Evolutionary conservation across 2,888 invertebrate species (phyloP), one percentile per base, ranked within the genome.

Genomic region (Hedya salicella): DNA sequence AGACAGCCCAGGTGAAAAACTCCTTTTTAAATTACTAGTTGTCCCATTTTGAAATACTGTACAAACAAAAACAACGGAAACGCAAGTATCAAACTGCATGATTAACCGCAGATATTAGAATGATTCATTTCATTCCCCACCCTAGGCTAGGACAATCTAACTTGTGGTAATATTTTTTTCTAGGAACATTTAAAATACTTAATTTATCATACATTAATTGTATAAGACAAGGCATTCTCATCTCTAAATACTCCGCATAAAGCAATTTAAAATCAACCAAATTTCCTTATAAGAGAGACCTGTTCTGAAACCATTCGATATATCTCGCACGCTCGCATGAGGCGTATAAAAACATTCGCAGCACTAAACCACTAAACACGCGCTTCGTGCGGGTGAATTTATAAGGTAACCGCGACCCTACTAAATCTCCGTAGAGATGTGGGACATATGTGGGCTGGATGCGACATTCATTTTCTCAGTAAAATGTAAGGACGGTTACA

Each of bases 381-480:
- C 73, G 74, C 73, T 57, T 75, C 77, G 78, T 75, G 75, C 72
- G 70, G 69, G 68, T 71, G 78, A 78, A 79, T 79, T 76, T 78
- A 76, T 78, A 75, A 71, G 70, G 76, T 72, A 73, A 75, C 75
- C 73, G 69, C 75, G 71, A 70, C 74, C 75, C 71, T 73, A 78
- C 68, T 79, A 79, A 77, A 80, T 79, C 78, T 74, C 63, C 63
- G 62, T 68, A 53, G 69, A 48, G 61, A 54, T 49, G 32, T 30
- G 30, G 3, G 14, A 4, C 13, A 48, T 54, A 40, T 48, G 46
- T 13, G 21, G 17, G 2, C 66, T 66, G 32, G 66, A 61, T 54
- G 61, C 14, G 65, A 48, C 46, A 56, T 40, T 54, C 13, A 13
- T 1, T n/a, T 21, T 19, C n/a, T 44, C 6, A 17, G 44, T 17